These are phyloP conservation scores for Drosophila sp. DNA, from an alignment of 1,140 invertebrate genomes.

Conservation along the genomic window DNA sequence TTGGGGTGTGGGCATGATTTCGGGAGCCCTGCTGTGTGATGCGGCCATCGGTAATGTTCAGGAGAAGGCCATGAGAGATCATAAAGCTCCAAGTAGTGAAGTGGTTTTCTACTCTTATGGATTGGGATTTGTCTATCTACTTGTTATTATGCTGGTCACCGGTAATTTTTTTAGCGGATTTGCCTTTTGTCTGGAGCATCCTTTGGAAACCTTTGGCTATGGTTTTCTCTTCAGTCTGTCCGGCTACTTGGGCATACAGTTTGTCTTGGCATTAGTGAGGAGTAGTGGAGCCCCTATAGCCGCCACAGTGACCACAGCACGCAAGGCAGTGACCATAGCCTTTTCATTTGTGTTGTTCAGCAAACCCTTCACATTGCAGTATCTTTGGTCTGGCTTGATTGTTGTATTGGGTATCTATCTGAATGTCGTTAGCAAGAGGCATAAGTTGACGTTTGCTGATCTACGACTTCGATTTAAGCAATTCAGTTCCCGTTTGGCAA, in stretches of 20 bases:
- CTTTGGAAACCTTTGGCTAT: conserved; percentile 92
- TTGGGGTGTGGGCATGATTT: conserved; percentile 93
- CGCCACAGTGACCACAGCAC: conserved; percentile 93
- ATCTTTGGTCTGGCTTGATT: conserved; percentile 94
- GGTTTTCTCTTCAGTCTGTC: conserved; percentile 93
- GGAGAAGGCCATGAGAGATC: conserved; percentile 95
- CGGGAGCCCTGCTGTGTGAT: conserved; percentile 93
- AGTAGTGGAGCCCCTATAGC: conserved; percentile 94
- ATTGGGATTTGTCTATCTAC: conserved; percentile 93
- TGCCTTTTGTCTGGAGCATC: conserved; percentile 90
- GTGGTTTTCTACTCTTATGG: conserved; percentile 97
- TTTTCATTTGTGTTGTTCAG: conserved; percentile 96
- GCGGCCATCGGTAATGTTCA: conserved; percentile 98
- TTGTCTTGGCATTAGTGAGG: conserved; percentile 94
- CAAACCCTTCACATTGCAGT: conserved; percentile 97
- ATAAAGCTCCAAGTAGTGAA: conserved; percentile 93
- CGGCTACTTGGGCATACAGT: conserved; percentile 96
- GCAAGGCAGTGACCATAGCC: conserved; percentile 96
- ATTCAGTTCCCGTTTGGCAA: conserved; percentile 33
- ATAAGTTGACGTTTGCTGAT: conserved; percentile 82
- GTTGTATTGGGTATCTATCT: conserved; percentile 95
- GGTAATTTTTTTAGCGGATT: conserved; percentile 91
- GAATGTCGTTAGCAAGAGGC: conserved; percentile 92
- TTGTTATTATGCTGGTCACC: conserved; percentile 89
- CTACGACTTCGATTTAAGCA: conserved; percentile 61